A percentile compares a stretch with the other conserved stretches of the same genome.
These are phyloP conservation scores for Tyto alba DNA, from an alignment of 2,113 vertebrate genomes.

Conservation along the genomic window DNA sequence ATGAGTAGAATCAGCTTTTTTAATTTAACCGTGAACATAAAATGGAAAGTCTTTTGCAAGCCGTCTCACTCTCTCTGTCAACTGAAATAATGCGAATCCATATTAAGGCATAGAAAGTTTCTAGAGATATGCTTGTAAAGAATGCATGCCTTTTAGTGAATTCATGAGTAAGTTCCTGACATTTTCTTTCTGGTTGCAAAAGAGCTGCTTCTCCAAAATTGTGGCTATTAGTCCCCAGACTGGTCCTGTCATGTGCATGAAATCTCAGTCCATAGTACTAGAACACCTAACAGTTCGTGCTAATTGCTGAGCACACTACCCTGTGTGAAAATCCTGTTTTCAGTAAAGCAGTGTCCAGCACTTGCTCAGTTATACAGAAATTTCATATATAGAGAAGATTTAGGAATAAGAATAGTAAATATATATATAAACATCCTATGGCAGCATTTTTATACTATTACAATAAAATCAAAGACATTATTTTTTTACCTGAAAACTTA, in stretches of 20 bases:
- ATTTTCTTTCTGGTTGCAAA: neutral
- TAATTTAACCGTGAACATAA: neutral
- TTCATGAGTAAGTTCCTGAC: neutral
- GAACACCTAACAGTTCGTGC: neutral
- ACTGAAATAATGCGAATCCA: neutral
- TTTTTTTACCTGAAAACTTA: neutral
- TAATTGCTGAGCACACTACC: neutral
- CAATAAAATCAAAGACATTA: neutral
- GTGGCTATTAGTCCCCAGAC: neutral
- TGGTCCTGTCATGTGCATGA: neutral
- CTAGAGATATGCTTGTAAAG: neutral
- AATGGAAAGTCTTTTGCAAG: neutral
- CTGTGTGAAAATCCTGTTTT: neutral
- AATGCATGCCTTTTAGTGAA: neutral
- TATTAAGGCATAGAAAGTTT: neutral
- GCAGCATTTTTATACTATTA: neutral
- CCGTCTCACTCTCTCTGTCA: neutral
- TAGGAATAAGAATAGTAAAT: neutral
- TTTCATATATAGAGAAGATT: neutral
- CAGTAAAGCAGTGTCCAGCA: neutral
- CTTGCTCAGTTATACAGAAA: neutral
- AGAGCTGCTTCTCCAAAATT: neutral
- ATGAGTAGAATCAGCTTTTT: neutral
- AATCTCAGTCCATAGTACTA: neutral
- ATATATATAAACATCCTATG: neutral